A percentile compares a stretch with the other conserved stretches of the same genome.
These are phyloP conservation scores for Odocoileus hemionus DNA, from an alignment of 2,113 vertebrate species.

Conservation along the genomic window DNA sequence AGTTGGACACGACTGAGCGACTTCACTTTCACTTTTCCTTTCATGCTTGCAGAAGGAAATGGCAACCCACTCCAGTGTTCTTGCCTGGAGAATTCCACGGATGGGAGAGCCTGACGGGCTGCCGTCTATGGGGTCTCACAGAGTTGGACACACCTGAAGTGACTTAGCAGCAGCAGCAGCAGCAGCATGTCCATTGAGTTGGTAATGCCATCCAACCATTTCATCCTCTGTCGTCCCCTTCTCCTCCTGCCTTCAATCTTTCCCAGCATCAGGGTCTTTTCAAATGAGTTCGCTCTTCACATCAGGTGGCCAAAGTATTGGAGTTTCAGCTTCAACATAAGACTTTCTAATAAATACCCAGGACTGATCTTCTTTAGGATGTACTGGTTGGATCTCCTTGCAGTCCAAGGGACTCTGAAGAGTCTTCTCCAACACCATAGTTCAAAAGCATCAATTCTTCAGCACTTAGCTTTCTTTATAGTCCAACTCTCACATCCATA, in stretches of 20 bases:
- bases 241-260: neutral
- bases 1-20: too few relatives aligned
- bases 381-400: neutral
- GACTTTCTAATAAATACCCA: neutral
- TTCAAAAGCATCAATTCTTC: neutral
- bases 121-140: too few relatives aligned
- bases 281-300: neutral
- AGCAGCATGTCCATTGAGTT: neutral
- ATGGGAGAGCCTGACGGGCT: too few relatives aligned
- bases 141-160: too few relatives aligned
- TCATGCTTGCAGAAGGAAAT: too few relatives aligned
- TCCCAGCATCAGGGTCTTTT: neutral
- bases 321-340: neutral
- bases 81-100: too few relatives aligned
- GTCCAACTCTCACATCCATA: neutral
- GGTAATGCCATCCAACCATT: neutral
- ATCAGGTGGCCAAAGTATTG: neutral
- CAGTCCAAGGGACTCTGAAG: neutral
- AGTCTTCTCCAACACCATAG: neutral
- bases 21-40: too few relatives aligned
- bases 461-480: neutral
- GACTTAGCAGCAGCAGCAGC: too few relatives aligned
- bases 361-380: neutral
- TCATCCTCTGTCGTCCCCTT: accelerated
- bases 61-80: too few relatives aligned